Evolutionary conservation across 2,113 vertebrate genomes (phyloP), one percentile per base, ranked within the genome.

Genomic region (Pterocles gutturalis): DNA sequence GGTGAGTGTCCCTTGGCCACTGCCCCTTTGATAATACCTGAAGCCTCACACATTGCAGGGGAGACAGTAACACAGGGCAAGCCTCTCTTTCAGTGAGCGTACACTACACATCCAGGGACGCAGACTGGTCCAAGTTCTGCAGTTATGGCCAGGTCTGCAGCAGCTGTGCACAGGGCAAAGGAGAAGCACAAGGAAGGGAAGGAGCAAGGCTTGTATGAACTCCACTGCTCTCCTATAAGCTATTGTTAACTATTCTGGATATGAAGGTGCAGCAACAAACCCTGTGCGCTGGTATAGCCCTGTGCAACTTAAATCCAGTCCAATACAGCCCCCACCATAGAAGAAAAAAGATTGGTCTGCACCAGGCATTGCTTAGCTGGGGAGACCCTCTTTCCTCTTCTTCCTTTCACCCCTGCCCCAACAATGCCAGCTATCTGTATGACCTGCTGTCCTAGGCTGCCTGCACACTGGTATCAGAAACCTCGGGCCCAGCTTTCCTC

Each of bases 1-100:
- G 3, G 7, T 15, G 7, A n/a, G 12, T 5, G 14, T 11, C 4
- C 26, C 34, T 57, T 51, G 22, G 22, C 24, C 0, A 0, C 19
- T 36, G n/a, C 24, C 17, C 11, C 31, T 73, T 41, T 51, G 17
- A 46, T 54, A 66, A 0, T 15, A 57, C 19, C 13, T 6, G 33
- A 34, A 54, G 19, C 16, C 11, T 57, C 11, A 36, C 1, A 6
- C 8, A 11, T 2, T 38, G 28, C 41, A 48, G 38, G 26, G 24
- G 11, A 61, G 21, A 31, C 24, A 58, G 1, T 7, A 33, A 4
- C 6, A 17, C 11, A 14, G 4, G 8, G 13, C 33, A 51, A 31
- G 25, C 43, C n/a, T 17, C 29, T 66, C 18, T 15, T n/a, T 20
- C 31, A 1, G 0, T 4, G 22, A 26, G 6, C 0, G 1, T 9